These are phyloP conservation scores for Ophonus ardosiacus DNA, from an alignment of 2,888 invertebrate genomes.

Conservation along the genomic window DNA sequence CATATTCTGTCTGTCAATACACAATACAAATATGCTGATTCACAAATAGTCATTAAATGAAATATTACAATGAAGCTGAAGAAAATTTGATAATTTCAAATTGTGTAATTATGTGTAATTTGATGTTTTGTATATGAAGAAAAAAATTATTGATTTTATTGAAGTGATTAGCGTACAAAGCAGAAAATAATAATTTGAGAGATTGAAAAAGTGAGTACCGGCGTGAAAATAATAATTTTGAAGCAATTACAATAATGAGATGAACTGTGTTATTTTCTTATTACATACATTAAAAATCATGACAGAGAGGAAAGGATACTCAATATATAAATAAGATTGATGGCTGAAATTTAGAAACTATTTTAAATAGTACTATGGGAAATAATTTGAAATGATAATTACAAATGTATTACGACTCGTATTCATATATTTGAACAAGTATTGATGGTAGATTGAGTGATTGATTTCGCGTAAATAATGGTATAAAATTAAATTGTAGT, in stretches of 20 bases:
- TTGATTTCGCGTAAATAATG: too few species aligned
- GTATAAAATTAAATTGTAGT: too few species aligned
- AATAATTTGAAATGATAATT: too few species aligned
- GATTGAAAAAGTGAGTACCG: neutral
- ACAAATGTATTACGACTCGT: too few species aligned
- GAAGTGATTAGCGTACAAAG: neutral
- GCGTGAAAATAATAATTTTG: constrained; percentile 30
- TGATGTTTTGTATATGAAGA: constrained; percentile 20
- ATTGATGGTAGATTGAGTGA: too few species aligned
- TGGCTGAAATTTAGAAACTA: too few species aligned
- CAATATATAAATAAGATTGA: too few species aligned
- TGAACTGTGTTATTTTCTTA: neutral
- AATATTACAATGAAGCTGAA: constrained; percentile 6
- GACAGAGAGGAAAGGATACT: neutral
- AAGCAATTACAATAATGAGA: neutral
- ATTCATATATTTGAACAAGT: too few species aligned
- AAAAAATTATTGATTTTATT: constrained; percentile 39
- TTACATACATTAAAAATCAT: neutral
- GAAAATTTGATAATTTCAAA: constrained; percentile 43
- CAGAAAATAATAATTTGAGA: neutral
- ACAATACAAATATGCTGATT: constrained; percentile 4
- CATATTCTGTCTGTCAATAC: constrained; percentile 29
- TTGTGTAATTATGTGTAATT: constrained; percentile 43
- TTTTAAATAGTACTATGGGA: too few species aligned
- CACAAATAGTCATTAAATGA: constrained; percentile 42